Base-by-base conservation (phyloP, 2,113 vertebrate species). In the Haplotaxodon microlepis region DNA sequence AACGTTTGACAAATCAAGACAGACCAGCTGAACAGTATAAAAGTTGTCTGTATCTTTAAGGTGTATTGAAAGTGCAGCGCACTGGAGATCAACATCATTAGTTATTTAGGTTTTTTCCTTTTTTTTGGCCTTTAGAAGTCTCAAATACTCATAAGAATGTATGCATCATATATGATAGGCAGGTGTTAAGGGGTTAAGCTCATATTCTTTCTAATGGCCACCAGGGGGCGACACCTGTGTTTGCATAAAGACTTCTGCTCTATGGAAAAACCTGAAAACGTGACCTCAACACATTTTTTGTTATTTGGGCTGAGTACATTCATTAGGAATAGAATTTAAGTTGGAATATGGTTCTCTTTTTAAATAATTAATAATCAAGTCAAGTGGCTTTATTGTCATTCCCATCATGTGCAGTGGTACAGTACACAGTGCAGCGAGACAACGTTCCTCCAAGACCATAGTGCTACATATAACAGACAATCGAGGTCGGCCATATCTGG, bases 71-170 rank as follows among this genome's bases (percentile, higher is more conserved):
- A 6, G 63, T 71, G 63, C 36, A 69, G 34, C 1, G 7, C 19
- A 40, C 36, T 3, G n/a, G 19, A 24, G 36, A 0, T 0, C 12
- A 12, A 36, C 31, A n/a, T 11, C 0, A 36, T 19, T 19, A 4
- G 59, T 63, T 63, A 63, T 63, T 63, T 66, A 63, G 59, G 6
- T 2, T 36, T 63, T n/a, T 36, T 36, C 9, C 0, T 1, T 63
- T 36, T 31, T 63, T 36, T 59, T 63, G 6, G 31, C 61, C 10
- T 66, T 66, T 36, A 36, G 1, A 36, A 7, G 31, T 36, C 31
- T 36, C 61, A 66, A 12, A 36, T 66, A 36, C 31, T 66, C 61
- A 36, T 36, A 66, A 66, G 31, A 63, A 63, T 63, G 31, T 2
- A 19, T 36, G 31, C 0, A 12, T 63, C 31, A 63, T 12, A 36